Evolutionary conservation across 2,113 vertebrate genomes (phyloP), one percentile per base, ranked within the genome.

Genomic region (Rhizomys pruinosus): DNA sequence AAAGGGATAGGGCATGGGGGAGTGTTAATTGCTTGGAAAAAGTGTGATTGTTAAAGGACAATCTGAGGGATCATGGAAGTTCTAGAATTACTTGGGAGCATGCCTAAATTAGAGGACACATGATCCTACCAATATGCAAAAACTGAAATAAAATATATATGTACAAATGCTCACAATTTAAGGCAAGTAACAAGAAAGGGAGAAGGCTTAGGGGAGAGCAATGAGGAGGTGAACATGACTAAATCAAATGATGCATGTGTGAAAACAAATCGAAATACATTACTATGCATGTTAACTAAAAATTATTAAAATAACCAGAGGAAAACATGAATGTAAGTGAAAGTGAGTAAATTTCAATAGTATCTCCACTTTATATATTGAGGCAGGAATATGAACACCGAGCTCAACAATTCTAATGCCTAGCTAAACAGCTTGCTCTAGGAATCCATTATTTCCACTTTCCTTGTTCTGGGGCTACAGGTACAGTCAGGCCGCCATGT

Each of bases 91-190:
- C 76, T 77, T 47, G 2, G 9, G 34, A 22, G 32, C 25, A 79
- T 89, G 23, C 66, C 59, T 69, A 44, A 76, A n/a, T n/a, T n/a
- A n/a, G 22, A 90, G 55, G 37, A 69, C 44, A 89, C 9, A 12
- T 39, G 22, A 92, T n/a, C 22, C 32, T 79, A 15, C 4, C 34
- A 25, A 63, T 44, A 52, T 11, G 20, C 34, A 25, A 91, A 93
- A 95, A 84, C 0, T 47, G 23, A 94, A 92, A 68, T 87, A 64
- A 87, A 61, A 78, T 29, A 78, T 34, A 90, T 5, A 78, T n/a
- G 74, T 55, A 84, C 27, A 44, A 13, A 94, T 13, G 19, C 15
- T 73, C 37, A 86, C 47, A 93, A 87, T 86, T 69, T 2, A 87
- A 82, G 47, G n/a, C 13, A 87, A 84, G 61, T 10, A 64, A 81